Evolutionary conservation across 1,140 invertebrate genomes (phyloP).

Genomic region (Melitaea cinxia): DNA sequence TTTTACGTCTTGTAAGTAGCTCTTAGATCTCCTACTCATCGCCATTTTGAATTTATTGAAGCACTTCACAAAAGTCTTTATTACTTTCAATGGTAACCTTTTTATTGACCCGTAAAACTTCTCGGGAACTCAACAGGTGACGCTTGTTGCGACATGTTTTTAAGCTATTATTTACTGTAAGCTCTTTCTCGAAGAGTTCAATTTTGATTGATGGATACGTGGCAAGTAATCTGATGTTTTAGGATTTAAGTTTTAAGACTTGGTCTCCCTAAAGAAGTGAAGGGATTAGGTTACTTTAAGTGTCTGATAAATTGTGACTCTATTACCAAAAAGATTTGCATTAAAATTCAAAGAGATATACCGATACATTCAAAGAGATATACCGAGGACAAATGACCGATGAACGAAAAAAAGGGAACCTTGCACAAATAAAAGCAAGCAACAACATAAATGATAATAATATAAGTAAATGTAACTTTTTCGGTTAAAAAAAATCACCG

Average conservation of each 20-base stretch:
- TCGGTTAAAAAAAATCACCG: too few species aligned
- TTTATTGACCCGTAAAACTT: constrained; percentile 26
- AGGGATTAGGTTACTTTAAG: neutral
- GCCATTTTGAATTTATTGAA: constrained; percentile 23
- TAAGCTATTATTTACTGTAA: neutral
- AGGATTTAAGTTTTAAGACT: neutral
- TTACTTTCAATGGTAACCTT: constrained; percentile 21
- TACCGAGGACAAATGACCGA: too few species aligned
- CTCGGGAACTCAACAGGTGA: constrained; percentile 26
- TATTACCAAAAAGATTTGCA: too few species aligned
- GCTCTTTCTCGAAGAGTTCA: neutral
- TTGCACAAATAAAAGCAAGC: too few species aligned
- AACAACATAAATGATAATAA: too few species aligned
- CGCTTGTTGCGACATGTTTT: neutral
- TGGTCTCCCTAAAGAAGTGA: neutral
- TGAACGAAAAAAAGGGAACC: too few species aligned
- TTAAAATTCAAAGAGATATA: too few species aligned
- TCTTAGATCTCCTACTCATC: constrained; percentile 7
- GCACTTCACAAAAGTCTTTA: constrained; percentile 19
- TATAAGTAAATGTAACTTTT: too few species aligned
- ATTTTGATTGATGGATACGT: neutral
- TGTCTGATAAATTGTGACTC: too few species aligned
- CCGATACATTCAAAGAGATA: too few species aligned
- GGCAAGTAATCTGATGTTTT: constrained; percentile 3
- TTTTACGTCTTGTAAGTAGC: constrained; percentile 3